These are phyloP conservation scores for Lumbricus terrestris DNA, from an alignment of 2,888 invertebrate species.

Conservation along the genomic window DNA sequence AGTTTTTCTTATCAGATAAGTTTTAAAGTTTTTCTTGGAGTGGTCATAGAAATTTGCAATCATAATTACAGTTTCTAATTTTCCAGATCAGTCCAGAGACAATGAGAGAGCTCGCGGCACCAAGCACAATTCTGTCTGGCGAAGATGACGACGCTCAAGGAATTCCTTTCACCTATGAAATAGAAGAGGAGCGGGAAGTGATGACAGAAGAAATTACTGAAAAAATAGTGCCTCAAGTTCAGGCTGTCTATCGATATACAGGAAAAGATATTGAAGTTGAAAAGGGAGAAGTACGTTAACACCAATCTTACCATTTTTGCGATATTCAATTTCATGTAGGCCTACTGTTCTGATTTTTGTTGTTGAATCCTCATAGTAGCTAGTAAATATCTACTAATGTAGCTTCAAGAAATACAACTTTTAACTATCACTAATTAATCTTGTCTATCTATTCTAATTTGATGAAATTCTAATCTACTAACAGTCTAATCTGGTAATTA, in stretches of 20 bases:
- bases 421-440: no score
- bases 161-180: slow-evolving; percentile 86
- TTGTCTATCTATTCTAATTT: background rate
- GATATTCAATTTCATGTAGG: background rate
- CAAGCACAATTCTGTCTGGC: slow-evolving; percentile 27
- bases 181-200: slow-evolving; percentile 74
- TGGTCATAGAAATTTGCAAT: no score
- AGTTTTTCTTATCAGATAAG: no score
- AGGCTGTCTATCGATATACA: slow-evolving; percentile 78
- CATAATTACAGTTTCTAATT: background rate
- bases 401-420: background rate
- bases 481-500: background rate
- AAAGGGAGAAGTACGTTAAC: slow-evolving; percentile 74
- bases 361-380: background rate
- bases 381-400: background rate
- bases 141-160: slow-evolving; percentile 63
- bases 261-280: slow-evolving; percentile 88
- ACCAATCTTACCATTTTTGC: background rate
- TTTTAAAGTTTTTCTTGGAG: no score
- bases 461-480: background rate
- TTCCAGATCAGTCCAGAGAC: slow-evolving; percentile 8
- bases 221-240: slow-evolving; percentile 79
- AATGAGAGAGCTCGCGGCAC: background rate
- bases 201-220: slow-evolving; percentile 83
- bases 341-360: background rate